Evolutionary conservation across 2,797 vertebrate species (phyloP), one percentile per base, ranked within the genome.

Genomic region (Anguilla pacifica): DNA sequence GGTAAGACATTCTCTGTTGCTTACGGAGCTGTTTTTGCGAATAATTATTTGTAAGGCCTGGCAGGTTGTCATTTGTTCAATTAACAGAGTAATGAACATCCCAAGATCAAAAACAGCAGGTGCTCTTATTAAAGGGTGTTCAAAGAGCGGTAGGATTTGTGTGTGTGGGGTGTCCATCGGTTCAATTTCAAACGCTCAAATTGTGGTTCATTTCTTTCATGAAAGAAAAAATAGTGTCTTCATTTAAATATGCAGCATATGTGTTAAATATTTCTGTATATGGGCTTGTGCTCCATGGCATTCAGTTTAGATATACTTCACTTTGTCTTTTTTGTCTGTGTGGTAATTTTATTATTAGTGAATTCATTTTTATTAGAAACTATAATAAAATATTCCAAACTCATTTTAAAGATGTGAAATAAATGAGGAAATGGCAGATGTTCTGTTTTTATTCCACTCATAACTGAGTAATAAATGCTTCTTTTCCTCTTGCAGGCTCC

Each of bases 401-500:
- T 17, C 3, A 57, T 17, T 57, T 57, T 13, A 17, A 3, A 57
- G 15, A 57, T 57, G 13, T 17, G 9, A 55, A 19, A 25, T n/a
- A n/a, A 28, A 67, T 7, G 7, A 67, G 64, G 19, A 67, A 67
- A 28, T 67, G 22, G 25, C 64, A 67, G 84, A 35, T 85, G 53
- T 61, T 70, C 43, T 53, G 49, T 35, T 51, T 87, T 85, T 86
- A 25, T 35, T n/a, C 70, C 2, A 84, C 28, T 86, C 6, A 25
- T 25, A 31, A 43, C 84, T 83, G 35, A 35, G n/a, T n/a, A 79
- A n/a, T 86, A 39, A 67, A 57, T 53, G 15, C 87, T 43, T 91
- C 15, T 89, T 74, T 92, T 91, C 35, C 82, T 91, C 93, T 90
- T 91, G 85, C 93, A 98, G 98, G 97, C 93, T 92, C 97, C 95